phyloP scores from a whole-genome alignment of 2,113 vertebrate species.

The Furnarius figulus region DNA sequence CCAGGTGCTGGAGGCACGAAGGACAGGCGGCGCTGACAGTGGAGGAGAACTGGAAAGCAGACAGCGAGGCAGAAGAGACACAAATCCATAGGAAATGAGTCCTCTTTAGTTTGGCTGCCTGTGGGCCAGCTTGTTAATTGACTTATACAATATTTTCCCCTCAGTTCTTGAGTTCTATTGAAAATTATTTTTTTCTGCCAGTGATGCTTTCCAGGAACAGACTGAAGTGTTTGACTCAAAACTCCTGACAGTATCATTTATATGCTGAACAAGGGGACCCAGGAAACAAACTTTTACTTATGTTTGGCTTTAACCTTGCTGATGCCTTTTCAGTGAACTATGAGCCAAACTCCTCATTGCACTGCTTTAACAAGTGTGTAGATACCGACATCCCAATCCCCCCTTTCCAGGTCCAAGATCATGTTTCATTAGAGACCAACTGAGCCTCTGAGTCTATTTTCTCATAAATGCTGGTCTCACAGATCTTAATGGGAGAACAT shows the following conservation, averaged over 20 bases:
- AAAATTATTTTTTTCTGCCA: not conserved
- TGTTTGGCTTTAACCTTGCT: not conserved
- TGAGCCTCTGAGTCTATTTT: not conserved
- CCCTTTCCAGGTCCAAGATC: not conserved
- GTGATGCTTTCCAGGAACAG: conserved; percentile 16
- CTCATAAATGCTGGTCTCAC: not conserved
- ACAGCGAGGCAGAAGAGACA: not conserved
- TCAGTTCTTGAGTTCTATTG: not conserved
- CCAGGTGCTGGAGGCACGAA: fast-evolving
- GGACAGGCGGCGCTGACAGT: not conserved
- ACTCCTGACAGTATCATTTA: not conserved
- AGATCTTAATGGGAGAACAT: not conserved
- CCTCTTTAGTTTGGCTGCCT: not conserved
- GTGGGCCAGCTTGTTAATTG: not conserved
- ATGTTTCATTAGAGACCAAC: not conserved
- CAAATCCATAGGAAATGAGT: not conserved
- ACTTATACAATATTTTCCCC: not conserved
- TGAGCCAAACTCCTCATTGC: not conserved
- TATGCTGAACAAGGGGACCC: not conserved
- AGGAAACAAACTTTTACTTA: not conserved
- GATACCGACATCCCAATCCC: not conserved
- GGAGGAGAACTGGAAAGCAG: not conserved
- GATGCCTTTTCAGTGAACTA: not conserved
- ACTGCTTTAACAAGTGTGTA: not conserved
- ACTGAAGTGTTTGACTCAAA: not conserved